phyloP scores from a whole-genome alignment of 1,140 invertebrate species.

The Calephelis nemesis region DNA sequence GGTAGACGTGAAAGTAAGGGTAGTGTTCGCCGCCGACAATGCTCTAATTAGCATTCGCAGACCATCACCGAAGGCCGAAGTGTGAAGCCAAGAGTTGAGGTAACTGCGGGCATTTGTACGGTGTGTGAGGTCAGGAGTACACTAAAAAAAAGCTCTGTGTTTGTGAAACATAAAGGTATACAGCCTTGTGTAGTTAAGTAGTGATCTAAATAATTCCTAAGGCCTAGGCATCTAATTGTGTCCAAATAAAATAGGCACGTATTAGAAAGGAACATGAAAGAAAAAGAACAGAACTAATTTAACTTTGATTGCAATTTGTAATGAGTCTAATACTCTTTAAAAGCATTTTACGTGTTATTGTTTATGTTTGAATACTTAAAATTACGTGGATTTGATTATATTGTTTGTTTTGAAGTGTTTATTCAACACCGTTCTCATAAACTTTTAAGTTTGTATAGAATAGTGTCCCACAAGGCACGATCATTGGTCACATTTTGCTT shows the following conservation, averaged over 20 bases:
- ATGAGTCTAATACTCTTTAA: slow-evolving; percentile 72
- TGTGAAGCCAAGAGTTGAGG: slow-evolving; percentile 77
- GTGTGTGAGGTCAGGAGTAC: slow-evolving; percentile 77
- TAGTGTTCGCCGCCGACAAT: slow-evolving; percentile 62
- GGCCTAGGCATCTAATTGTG: slow-evolving; percentile 75
- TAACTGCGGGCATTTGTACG: slow-evolving; percentile 78
- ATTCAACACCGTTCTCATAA: slow-evolving; percentile 11
- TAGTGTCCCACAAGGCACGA: slow-evolving; percentile 50
- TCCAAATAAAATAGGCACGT: slow-evolving; percentile 73
- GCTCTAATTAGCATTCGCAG: slow-evolving; percentile 59
- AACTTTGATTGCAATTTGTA: slow-evolving; percentile 71
- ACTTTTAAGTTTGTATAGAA: slow-evolving; percentile 34
- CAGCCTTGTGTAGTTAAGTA: slow-evolving; percentile 75
- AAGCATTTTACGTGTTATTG: slow-evolving; percentile 48
- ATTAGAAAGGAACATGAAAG: slow-evolving; percentile 60
- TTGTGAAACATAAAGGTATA: slow-evolving; percentile 74
- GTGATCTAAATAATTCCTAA: slow-evolving; percentile 76
- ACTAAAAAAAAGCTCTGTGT: slow-evolving; percentile 77
- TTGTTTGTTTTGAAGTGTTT: slow-evolving; percentile 26
- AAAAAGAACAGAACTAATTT: slow-evolving; percentile 71
- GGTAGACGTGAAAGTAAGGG: slow-evolving; percentile 56
- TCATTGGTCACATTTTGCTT: slow-evolving; percentile 37
- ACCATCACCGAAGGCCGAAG: slow-evolving; percentile 70
- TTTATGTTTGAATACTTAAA: slow-evolving; percentile 26
- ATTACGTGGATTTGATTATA: slow-evolving; percentile 24